phyloP scores from a whole-genome alignment of 2,113 vertebrate genomes.

The Cynoglossus semilaevis region DNA sequence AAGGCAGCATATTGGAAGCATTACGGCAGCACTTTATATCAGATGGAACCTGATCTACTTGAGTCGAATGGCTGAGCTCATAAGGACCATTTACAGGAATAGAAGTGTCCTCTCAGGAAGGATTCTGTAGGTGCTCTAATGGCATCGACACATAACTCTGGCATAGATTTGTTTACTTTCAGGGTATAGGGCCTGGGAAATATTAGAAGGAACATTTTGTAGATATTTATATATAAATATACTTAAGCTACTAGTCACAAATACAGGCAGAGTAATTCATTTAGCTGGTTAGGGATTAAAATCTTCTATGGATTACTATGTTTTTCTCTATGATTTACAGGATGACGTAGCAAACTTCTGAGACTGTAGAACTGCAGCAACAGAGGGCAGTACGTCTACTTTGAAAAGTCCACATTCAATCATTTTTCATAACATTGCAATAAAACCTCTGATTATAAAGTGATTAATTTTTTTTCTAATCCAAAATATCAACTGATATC shows the following conservation, averaged over 20 bases:
- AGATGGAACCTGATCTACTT: slow-evolving; percentile 60
- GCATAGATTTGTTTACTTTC: slow-evolving; percentile 15
- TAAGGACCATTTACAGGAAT: slow-evolving; percentile 57
- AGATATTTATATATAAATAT: neutral
- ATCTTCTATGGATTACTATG: slow-evolving; percentile 10
- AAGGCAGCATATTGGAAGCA: slow-evolving; percentile 37
- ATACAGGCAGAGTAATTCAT: slow-evolving; percentile 17
- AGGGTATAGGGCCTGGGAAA: slow-evolving; percentile 21
- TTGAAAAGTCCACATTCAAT: slow-evolving; percentile 45
- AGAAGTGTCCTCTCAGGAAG: slow-evolving; percentile 48
- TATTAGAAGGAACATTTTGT: slow-evolving; percentile 10
- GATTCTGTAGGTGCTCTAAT: slow-evolving; percentile 35
- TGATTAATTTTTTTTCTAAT: no score
- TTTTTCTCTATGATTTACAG: slow-evolving; percentile 16
- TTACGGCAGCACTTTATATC: slow-evolving; percentile 35
- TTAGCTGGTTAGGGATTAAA: neutral
- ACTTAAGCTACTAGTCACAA: slow-evolving; percentile 6
- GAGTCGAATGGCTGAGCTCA: slow-evolving; percentile 50
- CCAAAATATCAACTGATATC: slow-evolving; percentile 48
- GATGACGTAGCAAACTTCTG: slow-evolving; percentile 12
- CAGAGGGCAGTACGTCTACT: slow-evolving; percentile 31
- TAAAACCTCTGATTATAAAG: slow-evolving; percentile 28
- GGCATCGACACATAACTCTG: slow-evolving; percentile 37
- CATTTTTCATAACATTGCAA: slow-evolving; percentile 28
- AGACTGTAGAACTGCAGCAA: slow-evolving; percentile 45